Conservation (phyloP, 1,140 invertebrate genomes). For the Batillaria attramentaria region DNA sequence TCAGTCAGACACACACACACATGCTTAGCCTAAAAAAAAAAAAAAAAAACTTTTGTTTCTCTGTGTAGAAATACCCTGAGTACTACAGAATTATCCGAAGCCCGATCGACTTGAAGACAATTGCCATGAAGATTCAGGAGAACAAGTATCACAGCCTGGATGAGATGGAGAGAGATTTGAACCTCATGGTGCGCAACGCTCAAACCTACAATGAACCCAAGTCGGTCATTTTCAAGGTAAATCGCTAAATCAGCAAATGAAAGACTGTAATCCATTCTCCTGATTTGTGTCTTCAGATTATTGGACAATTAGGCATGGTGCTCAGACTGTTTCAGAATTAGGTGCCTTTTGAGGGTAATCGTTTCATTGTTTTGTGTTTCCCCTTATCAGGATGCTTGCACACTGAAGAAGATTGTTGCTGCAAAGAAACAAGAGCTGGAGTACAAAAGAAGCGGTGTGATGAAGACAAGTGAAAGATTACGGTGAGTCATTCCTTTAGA, state of each 20-base stretch:
- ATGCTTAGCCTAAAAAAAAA: too few relatives aligned
- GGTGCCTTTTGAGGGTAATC: too few relatives aligned
- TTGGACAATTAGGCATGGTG: too few relatives aligned
- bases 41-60: too few relatives aligned
- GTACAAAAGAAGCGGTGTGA: slow-evolving; percentile 68
- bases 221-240: slow-evolving; percentile 92
- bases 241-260: too few relatives aligned
- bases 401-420: slow-evolving; percentile 84
- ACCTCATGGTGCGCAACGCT: slow-evolving; percentile 95
- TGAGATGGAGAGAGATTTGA: slow-evolving; percentile 92
- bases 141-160: slow-evolving; percentile 82
- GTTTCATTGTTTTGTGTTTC: too few relatives aligned
- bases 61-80: slow-evolving; percentile 75
- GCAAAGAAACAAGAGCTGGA: slow-evolving; percentile 79
- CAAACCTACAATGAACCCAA: slow-evolving; percentile 97
- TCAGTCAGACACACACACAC: too few relatives aligned
- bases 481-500: slow-evolving; percentile 64
- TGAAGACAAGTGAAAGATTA: slow-evolving; percentile 77
- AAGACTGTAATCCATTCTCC: too few relatives aligned
- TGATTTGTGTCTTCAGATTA: too few relatives aligned
- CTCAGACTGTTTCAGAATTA: too few relatives aligned
- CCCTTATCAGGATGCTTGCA: slow-evolving; percentile 85
- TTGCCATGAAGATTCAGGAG: slow-evolving; percentile 78
- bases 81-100: slow-evolving; percentile 71
- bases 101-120: slow-evolving; percentile 71